Conservation (phyloP, 1,140 invertebrate genomes). For the Maniola jurtina region DNA sequence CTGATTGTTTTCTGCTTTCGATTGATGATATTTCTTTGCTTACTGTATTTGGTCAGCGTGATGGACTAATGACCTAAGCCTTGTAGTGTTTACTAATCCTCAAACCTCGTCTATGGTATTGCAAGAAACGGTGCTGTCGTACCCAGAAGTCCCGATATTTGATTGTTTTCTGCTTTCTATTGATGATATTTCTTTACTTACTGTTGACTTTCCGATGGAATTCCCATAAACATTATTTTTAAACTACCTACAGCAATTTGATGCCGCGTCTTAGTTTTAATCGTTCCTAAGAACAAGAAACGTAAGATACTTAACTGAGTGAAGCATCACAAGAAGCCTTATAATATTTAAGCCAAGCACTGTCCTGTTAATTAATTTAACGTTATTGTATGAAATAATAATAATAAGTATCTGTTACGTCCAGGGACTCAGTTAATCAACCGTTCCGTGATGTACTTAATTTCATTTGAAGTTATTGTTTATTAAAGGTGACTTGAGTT, state of each 20-base stretch:
- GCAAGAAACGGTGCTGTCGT: slow-evolving; percentile 30
- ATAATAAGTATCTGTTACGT: no score
- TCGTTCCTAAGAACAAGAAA: neutral
- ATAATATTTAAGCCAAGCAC: neutral
- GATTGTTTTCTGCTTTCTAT: slow-evolving; percentile 15
- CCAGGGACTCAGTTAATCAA: no score
- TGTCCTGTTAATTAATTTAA: neutral
- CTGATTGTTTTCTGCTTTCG: slow-evolving; percentile 7
- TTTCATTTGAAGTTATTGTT: no score
- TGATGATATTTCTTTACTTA: slow-evolving; percentile 7
- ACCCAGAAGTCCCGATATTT: slow-evolving; percentile 18
- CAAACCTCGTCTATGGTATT: no score
- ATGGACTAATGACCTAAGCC: no score
- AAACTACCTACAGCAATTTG: neutral
- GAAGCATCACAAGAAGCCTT: neutral
- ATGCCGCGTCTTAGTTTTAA: neutral
- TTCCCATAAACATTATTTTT: no score
- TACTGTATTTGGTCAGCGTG: neutral
- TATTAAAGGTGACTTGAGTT: no score
- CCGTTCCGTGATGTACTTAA: no score
- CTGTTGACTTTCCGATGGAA: no score
- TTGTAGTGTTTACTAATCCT: slow-evolving; percentile 36
- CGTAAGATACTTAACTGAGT: no score
- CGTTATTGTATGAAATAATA: neutral
- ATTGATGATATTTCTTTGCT: slow-evolving; percentile 14